Evolutionary conservation across 2,113 vertebrate genomes (phyloP).

Genomic region (Tachuris rubrigastra): DNA sequence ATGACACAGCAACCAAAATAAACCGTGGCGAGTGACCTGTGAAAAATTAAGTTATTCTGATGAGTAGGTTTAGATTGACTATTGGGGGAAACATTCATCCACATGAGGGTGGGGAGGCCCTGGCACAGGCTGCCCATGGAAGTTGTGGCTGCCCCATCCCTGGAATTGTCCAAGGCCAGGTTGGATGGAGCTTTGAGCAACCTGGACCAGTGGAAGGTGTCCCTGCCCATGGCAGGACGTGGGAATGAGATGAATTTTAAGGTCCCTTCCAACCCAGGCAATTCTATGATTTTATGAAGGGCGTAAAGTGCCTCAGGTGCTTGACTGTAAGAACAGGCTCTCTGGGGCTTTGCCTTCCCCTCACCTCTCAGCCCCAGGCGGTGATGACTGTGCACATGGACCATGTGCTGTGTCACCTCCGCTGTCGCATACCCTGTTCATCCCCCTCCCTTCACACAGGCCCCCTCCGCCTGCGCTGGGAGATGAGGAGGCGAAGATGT

Average conservation of each 20-base stretch:
- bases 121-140: neutral
- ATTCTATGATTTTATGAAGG: accelerated
- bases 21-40: accelerated
- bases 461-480: no score
- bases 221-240: neutral
- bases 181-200: neutral
- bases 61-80: neutral
- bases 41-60: neutral
- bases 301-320: neutral
- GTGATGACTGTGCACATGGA: neutral
- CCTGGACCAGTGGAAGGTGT: neutral
- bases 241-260: no score
- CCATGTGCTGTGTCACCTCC: neutral
- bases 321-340: accelerated
- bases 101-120: neutral
- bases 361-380: neutral
- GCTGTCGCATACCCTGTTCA: neutral
- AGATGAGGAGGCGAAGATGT: no score
- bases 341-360: neutral
- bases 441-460: neutral
- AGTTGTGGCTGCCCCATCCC: neutral
- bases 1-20: accelerated
- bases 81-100: neutral
- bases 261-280: neutral
- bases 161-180: neutral